Percentiles rank a stretch among this genome's conserved stretches.
phyloP scores from a whole-genome alignment of 2,113 vertebrate species.

The Rynchops niger region DNA sequence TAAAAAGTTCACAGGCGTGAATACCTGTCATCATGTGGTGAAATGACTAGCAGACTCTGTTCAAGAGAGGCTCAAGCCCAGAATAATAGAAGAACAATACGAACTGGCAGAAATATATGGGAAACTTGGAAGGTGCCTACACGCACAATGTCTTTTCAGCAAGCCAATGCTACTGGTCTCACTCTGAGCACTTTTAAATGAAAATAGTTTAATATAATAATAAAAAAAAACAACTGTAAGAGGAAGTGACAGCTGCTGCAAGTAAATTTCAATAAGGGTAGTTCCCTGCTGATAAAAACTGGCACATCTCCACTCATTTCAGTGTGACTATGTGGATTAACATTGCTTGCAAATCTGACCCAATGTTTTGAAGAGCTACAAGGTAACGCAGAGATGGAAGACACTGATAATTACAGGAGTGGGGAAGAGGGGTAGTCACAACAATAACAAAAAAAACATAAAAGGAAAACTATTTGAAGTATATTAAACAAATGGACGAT shows the following conservation, averaged over 20 bases:
- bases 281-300: conserved; percentile 52
- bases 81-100: conserved; percentile 22
- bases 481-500: neutral
- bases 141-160: neutral
- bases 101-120: conserved; percentile 36
- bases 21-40: conserved; percentile 53
- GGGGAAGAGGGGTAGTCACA: neutral
- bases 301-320: conserved; percentile 18
- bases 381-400: neutral
- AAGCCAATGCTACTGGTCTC: conserved; percentile 42
- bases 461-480: neutral
- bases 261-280: conserved; percentile 41
- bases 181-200: conserved; percentile 23
- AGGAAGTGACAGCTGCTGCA: conserved; percentile 52
- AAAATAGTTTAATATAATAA: conserved; percentile 21
- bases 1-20: conserved; percentile 15
- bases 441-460: neutral
- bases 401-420: neutral
- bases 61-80: conserved; percentile 17
- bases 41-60: conserved; percentile 30
- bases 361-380: neutral
- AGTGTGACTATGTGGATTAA: neutral
- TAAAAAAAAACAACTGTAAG: conserved; percentile 7
- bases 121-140: conserved; percentile 57
- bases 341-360: neutral